Base-by-base conservation (phyloP, 2,113 vertebrate species). In the Platysteira castanea region DNA sequence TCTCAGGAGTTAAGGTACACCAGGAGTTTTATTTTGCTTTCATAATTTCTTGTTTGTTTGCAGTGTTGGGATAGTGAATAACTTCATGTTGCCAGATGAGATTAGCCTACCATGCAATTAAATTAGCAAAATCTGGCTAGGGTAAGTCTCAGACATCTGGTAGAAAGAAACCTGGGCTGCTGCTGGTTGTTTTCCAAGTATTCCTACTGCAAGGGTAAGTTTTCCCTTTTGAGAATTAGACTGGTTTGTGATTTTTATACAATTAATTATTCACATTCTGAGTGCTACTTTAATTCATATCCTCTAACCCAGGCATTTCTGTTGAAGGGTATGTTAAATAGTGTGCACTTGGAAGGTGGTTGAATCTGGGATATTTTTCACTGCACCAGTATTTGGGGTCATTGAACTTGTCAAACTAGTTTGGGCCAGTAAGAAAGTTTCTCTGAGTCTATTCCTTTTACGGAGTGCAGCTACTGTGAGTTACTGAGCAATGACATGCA, bases 331-430 rank as follows among this genome's bases (percentile, higher is more conserved):
- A 35, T 54, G 28, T 47, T 65, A 49, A 79, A 35, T 21, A 39
- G 30, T 7, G 4, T 28, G 35, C 6, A 19, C 23, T 69, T 74
- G 57, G 64, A 94, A 91, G 54, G 65, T 93, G 42, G 50, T 23
- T 74, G 69, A 86, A 83, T 47, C 81, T 59, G 76, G 33, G 28
- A 22, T 54, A 64, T 56, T 97, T 78, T 92, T 84, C 87, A 67
- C n/a, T 68, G 46, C 49, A 30, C 27, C 13, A 67, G 33, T 46
- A 47, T 20, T 47, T 71, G 35, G 68, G 86, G 86, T 96, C 94
- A 91, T 64, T 91, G 89, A 95, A 96, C 81, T 75, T 86, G 77
- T 91, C 83, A 82, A 24, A 93, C 49, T 67, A 81, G 93, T 95
- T 96, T 75, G 80, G 65, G 21, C 63, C 52, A 90, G 61, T 53